Percentiles rank a stretch among this genome's conserved stretches.
Conservation (phyloP, 2,888 invertebrate genomes). For the Sycophila texana region DNA sequence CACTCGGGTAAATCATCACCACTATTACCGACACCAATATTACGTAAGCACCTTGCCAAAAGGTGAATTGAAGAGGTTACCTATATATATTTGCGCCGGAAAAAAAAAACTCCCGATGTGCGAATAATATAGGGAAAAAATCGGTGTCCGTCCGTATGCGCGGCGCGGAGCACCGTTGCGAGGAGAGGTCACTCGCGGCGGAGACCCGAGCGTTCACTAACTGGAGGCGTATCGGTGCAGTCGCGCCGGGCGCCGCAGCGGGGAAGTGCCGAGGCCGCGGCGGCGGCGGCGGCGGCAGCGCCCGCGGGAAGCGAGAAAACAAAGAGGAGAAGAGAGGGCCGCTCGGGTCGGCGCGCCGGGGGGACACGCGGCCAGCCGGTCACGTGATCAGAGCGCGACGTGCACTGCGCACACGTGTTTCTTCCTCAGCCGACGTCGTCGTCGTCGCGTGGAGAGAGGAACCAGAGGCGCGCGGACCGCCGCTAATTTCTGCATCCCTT, state of each 20-base stretch:
- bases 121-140: background rate
- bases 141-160: too few species aligned
- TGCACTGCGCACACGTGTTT: slow-evolving; percentile 27
- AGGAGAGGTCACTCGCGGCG: slow-evolving; percentile 44
- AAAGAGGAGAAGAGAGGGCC: slow-evolving; percentile 33
- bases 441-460: too few species aligned
- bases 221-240: slow-evolving; percentile 25
- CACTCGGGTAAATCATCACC: too few species aligned
- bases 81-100: too few species aligned
- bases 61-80: too few species aligned
- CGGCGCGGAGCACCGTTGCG: background rate
- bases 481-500: too few species aligned
- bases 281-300: background rate
- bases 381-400: slow-evolving; percentile 23
- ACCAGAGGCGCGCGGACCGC: too few species aligned
- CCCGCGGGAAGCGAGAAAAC: slow-evolving; percentile 7
- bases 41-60: too few species aligned
- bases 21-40: too few species aligned
- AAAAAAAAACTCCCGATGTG: background rate
- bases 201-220: slow-evolving; percentile 50
- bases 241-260: slow-evolving; percentile 1
- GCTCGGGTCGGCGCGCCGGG: slow-evolving; percentile 1
- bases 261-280: background rate
- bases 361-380: slow-evolving; percentile 30
- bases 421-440: background rate